A percentile compares a stretch with the other conserved stretches of the same genome.
These are phyloP conservation scores for Siphlonurus alternatus DNA, from an alignment of 2,888 invertebrate species.

Conservation along the genomic window DNA sequence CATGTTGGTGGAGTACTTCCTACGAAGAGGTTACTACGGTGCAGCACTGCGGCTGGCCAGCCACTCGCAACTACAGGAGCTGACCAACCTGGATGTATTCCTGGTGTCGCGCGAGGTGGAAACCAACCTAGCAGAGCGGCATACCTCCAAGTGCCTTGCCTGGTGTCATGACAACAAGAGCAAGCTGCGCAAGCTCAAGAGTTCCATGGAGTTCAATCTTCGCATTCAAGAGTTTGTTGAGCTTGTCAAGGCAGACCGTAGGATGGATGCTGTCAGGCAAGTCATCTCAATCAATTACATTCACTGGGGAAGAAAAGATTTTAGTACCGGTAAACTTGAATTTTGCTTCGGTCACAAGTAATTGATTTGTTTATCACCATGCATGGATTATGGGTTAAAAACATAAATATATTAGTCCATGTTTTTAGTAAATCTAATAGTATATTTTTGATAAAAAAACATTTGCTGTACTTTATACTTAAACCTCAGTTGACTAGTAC, in stretches of 20 bases:
- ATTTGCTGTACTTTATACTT: no score
- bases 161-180: constrained; percentile 98
- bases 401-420: no score
- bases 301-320: background rate
- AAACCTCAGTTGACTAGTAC: no score
- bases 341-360: no score
- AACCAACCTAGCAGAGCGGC: constrained; percentile 59
- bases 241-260: constrained; percentile 66
- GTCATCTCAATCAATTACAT: constrained; percentile 11
- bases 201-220: constrained; percentile 89
- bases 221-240: constrained; percentile 91
- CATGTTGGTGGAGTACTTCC: constrained; percentile 91
- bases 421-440: no score
- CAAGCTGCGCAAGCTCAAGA: constrained; percentile 82
- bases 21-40: constrained; percentile 88
- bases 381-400: no score
- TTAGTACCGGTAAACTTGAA: no score
- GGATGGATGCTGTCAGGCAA: constrained; percentile 74
- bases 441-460: no score
- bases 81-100: constrained; percentile 88
- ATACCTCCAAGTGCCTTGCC: constrained; percentile 73
- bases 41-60: constrained; percentile 79
- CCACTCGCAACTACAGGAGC: constrained; percentile 59
- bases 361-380: no score
- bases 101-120: constrained; percentile 72